A percentile compares a stretch with the other conserved stretches of the same genome.
Conservation (phyloP, 1,140 invertebrate genomes). For the Bombus picipes region DNA sequence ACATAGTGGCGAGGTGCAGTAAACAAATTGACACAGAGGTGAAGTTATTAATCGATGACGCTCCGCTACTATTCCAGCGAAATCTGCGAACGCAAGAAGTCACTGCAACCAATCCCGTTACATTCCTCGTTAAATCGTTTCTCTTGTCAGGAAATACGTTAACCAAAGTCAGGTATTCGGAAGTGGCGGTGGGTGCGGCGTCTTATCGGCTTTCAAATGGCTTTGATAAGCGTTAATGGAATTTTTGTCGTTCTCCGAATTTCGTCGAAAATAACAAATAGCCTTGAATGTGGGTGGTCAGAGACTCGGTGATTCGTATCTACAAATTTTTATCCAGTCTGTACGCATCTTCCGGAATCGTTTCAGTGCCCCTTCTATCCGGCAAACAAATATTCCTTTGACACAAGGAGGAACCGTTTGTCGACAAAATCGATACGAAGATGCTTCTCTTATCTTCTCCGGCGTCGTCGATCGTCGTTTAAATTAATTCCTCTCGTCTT, state of each 20-base stretch:
- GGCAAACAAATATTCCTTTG: slow-evolving; percentile 8
- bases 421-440: neutral
- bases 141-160: neutral
- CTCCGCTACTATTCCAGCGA: neutral
- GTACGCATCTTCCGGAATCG: neutral
- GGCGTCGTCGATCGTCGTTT: neutral
- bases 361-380: neutral
- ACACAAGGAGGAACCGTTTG: neutral
- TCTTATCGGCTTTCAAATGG: slow-evolving; percentile 48
- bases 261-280: slow-evolving; percentile 3
- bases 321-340: neutral
- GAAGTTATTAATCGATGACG: neutral
- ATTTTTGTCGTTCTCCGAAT: slow-evolving; percentile 48
- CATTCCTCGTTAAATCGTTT: neutral
- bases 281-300: slow-evolving; percentile 14
- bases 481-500: neutral
- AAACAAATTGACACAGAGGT: neutral
- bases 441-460: neutral
- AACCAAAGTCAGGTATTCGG: slow-evolving; percentile 28
- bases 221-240: slow-evolving; percentile 59
- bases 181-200: slow-evolving; percentile 3
- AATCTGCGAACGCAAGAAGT: neutral
- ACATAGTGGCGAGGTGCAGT: neutral
- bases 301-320: neutral
- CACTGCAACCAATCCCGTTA: neutral